Percentiles rank a stretch among this genome's conserved stretches.
phyloP scores from a whole-genome alignment of 2,797 vertebrate genomes.

The Channallabes apus region DNA sequence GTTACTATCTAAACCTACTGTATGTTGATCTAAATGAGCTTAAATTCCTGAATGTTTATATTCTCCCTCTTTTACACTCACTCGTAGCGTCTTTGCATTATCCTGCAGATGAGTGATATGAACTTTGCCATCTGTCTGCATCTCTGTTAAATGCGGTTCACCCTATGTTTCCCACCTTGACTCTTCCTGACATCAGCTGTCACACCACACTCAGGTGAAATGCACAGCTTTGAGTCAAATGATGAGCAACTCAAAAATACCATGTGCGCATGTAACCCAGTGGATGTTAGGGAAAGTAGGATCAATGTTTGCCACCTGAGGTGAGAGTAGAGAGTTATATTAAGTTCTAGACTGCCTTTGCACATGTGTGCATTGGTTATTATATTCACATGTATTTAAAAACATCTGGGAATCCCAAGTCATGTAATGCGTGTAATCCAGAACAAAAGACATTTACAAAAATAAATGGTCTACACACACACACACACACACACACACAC shows the following conservation, averaged over 20 bases:
- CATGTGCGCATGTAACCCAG: conserved; percentile 7
- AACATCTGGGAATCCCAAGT: neutral
- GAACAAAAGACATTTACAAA: conserved; percentile 3
- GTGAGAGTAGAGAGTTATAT: conserved; percentile 42
- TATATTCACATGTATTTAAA: neutral
- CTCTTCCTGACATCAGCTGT: conserved; percentile 48
- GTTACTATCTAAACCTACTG: neutral
- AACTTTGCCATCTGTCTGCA: conserved; percentile 39
- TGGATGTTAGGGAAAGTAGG: conserved; percentile 8
- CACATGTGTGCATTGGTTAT: neutral
- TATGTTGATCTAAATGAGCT: neutral
- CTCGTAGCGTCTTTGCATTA: neutral
- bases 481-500: conserved; percentile 6
- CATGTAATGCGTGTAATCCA: neutral
- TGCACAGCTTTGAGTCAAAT: conserved; percentile 32
- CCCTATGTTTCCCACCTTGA: conserved; percentile 42
- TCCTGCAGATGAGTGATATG: conserved; percentile 45
- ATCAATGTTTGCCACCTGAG: conserved; percentile 6
- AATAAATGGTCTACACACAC: neutral
- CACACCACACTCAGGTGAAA: conserved; percentile 38
- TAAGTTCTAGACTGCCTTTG: neutral
- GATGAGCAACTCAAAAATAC: conserved; percentile 36
- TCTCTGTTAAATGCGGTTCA: conserved; percentile 38
- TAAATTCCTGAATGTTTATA: too few relatives aligned
- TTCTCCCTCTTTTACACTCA: neutral